A percentile compares a stretch with the other conserved stretches of the same genome.
Conservation (phyloP, 2,113 vertebrate genomes). For the Podarcis muralis region DNA sequence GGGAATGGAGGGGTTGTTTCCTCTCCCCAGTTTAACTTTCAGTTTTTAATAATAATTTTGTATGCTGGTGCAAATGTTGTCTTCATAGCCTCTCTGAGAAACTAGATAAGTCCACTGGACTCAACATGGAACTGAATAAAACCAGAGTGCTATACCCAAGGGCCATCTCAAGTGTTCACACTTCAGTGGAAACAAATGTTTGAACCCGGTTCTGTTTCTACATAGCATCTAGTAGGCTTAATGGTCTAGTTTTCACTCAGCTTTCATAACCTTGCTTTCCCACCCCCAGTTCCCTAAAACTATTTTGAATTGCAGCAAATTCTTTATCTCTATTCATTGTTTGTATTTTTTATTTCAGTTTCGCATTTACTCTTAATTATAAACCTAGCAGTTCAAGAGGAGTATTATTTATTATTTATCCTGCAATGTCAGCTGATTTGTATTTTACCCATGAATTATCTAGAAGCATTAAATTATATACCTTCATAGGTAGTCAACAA, state of each 20-base stretch:
- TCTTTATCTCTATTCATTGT: slow-evolving; percentile 43
- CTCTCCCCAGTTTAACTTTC: not conserved
- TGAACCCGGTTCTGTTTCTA: slow-evolving; percentile 25
- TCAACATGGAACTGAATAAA: not conserved
- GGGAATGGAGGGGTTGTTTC: not conserved
- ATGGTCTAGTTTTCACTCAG: not conserved
- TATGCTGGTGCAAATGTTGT: not conserved
- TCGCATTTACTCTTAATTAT: slow-evolving; percentile 69
- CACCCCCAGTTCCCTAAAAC: slow-evolving; percentile 32
- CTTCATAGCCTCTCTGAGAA: not conserved
- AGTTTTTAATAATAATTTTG: not conserved
- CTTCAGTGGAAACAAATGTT: not conserved
- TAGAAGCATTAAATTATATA: slow-evolving; percentile 72
- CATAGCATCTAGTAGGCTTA: not conserved
- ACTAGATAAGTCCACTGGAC: not conserved
- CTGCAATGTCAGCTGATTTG: slow-evolving; percentile 64
- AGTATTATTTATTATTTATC: slow-evolving; percentile 72
- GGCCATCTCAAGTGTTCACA: slow-evolving; percentile 28
- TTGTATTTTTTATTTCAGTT: slow-evolving; percentile 55
- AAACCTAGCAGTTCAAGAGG: slow-evolving; percentile 70
- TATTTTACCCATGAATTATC: slow-evolving; percentile 73
- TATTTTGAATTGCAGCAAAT: slow-evolving; percentile 57
- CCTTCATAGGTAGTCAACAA: slow-evolving; percentile 66
- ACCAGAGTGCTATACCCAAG: slow-evolving; percentile 17
- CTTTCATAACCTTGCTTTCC: slow-evolving; percentile 54